Percentiles rank a stretch among this genome's conserved stretches.
These are phyloP conservation scores for Anhinga anhinga DNA, from an alignment of 2,113 vertebrate genomes.

Conservation along the genomic window DNA sequence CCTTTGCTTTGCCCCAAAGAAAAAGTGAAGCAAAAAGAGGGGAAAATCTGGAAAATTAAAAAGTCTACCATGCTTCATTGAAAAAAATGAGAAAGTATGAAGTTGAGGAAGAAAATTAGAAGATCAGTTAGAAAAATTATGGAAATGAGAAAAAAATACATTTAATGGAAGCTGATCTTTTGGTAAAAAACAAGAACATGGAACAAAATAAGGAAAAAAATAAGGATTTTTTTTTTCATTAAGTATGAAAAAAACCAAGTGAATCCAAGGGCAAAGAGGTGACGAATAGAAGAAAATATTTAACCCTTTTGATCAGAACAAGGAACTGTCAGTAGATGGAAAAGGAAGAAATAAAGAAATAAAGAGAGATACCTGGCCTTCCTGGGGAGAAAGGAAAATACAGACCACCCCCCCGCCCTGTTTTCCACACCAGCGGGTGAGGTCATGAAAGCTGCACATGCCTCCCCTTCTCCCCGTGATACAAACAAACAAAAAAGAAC, in stretches of 20 bases:
- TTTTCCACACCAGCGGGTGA: background rate
- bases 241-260: background rate
- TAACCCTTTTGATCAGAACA: background rate
- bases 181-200: background rate
- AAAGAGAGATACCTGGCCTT: background rate
- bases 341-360: background rate
- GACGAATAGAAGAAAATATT: background rate
- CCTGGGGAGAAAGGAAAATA: background rate
- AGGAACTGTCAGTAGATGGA: background rate
- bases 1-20: background rate
- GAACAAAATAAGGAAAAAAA: background rate
- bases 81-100: background rate
- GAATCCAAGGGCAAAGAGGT: background rate
- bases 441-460: background rate
- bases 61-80: background rate
- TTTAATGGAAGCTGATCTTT: background rate
- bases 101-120: background rate
- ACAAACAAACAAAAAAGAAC: background rate
- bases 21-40: background rate
- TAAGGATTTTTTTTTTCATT: background rate
- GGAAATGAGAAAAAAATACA: background rate
- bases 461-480: background rate
- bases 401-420: background rate
- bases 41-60: background rate
- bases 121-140: background rate